Conservation (phyloP, 2,797 vertebrate genomes). For the Lepilemur ruficaudatus region DNA sequence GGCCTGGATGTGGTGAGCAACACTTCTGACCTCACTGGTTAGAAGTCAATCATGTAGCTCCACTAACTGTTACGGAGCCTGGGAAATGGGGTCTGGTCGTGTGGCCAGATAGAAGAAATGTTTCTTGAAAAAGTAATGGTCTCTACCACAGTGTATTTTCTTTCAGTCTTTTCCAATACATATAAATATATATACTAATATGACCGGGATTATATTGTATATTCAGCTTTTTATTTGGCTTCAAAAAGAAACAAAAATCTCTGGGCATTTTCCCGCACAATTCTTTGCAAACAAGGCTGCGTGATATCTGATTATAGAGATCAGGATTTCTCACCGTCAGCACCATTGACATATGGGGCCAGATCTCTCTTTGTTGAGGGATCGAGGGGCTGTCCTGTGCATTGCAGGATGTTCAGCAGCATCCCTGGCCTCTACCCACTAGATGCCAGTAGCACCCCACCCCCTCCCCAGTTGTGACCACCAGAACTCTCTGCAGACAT, state of each 20-base stretch:
- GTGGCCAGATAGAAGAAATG: not conserved
- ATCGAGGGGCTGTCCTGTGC: not conserved
- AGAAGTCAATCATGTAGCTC: not conserved
- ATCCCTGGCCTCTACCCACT: not conserved
- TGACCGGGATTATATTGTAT: not conserved
- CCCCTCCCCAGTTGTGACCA: not conserved
- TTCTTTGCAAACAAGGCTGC: not conserved
- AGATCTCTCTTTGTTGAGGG: not conserved
- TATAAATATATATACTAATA: not conserved
- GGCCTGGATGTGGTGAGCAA: not conserved
- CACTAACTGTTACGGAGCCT: not conserved
- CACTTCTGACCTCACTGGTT: not conserved
- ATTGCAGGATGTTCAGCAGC: not conserved
- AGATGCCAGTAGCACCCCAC: not conserved
- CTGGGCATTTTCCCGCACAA: not conserved
- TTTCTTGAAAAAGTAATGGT: not conserved
- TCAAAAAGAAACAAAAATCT: not conserved
- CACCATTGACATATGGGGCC: not conserved
- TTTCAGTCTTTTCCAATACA: not conserved
- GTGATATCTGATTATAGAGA: not conserved
- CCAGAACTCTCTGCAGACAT: not conserved
- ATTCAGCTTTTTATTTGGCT: slow-evolving; percentile 15
- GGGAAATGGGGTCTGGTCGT: not conserved
- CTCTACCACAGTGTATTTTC: not conserved
- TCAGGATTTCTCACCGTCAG: not conserved